phyloP scores from a whole-genome alignment of 2,888 invertebrate species.

The Aphodius sticticus region DNA sequence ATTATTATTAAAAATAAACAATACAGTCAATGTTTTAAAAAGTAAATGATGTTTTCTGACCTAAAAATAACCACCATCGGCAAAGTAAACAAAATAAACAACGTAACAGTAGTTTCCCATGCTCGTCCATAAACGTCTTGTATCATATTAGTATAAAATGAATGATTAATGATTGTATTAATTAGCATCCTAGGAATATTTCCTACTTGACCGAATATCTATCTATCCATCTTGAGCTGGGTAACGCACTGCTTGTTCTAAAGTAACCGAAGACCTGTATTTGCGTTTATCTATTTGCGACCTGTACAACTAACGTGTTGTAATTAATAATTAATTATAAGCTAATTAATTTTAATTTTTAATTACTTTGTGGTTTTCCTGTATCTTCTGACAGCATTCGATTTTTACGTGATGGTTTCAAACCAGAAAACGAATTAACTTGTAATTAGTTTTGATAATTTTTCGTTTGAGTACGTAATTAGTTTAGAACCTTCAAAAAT shows the following conservation, averaged over 20 bases:
- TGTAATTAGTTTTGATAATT: background rate
- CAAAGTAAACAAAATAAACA: no score
- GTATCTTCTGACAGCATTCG: background rate
- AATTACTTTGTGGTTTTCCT: slow-evolving; percentile 4
- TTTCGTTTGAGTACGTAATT: background rate
- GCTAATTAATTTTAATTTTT: background rate
- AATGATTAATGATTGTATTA: background rate
- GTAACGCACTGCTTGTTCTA: background rate
- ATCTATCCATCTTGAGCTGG: background rate
- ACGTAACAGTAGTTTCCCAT: background rate
- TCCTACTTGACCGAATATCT: background rate
- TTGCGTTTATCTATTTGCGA: background rate
- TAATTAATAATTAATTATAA: slow-evolving; percentile 4
- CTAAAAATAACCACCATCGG: no score
- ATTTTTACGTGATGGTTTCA: background rate
- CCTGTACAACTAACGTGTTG: background rate
- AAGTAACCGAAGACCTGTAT: background rate
- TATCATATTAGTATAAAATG: background rate
- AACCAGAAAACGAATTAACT: background rate
- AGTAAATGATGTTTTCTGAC: no score
- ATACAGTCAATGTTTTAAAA: no score
- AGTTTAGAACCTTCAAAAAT: background rate
- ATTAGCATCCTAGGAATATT: background rate
- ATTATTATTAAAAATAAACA: no score
- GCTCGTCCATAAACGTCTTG: background rate